Percentiles rank a stretch among this genome's conserved stretches.
These are phyloP conservation scores for Apus apus DNA, from an alignment of 2,113 vertebrate species.

Conservation along the genomic window DNA sequence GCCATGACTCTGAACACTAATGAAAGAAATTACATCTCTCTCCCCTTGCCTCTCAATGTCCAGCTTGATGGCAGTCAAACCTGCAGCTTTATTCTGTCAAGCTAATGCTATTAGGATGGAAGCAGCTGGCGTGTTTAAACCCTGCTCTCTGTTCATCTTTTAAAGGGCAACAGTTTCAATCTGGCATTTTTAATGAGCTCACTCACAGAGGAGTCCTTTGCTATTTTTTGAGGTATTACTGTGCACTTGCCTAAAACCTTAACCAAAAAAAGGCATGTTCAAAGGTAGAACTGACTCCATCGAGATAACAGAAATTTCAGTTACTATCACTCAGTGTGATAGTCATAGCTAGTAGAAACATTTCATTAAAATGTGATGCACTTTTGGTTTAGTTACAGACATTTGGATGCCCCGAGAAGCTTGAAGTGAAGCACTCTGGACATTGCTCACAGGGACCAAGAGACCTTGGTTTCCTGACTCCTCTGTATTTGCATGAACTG, in stretches of 20 bases:
- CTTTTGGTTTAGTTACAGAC: not conserved
- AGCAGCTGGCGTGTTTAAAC: not conserved
- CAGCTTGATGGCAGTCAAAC: not conserved
- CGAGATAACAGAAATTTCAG: not conserved
- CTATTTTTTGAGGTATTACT: not conserved
- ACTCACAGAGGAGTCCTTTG: not conserved
- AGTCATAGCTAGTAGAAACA: not conserved
- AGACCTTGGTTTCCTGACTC: not conserved
- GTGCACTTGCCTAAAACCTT: not conserved
- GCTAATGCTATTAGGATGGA: not conserved
- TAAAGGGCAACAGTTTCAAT: not conserved
- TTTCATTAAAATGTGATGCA: not conserved
- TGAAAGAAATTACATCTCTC: not conserved
- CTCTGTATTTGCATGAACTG: not conserved
- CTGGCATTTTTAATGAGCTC: not conserved
- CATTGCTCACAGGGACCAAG: not conserved
- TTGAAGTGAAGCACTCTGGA: fast-evolving
- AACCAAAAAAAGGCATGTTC: not conserved
- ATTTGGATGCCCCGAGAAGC: not conserved
- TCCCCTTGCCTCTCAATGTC: not conserved
- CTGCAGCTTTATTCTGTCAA: not conserved
- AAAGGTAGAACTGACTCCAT: not conserved
- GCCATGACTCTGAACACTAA: not conserved
- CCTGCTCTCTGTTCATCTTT: not conserved
- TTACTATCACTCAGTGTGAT: not conserved